Conservation (phyloP, 2,888 invertebrate genomes). For the Lepeophtheirus nordmannii region DNA sequence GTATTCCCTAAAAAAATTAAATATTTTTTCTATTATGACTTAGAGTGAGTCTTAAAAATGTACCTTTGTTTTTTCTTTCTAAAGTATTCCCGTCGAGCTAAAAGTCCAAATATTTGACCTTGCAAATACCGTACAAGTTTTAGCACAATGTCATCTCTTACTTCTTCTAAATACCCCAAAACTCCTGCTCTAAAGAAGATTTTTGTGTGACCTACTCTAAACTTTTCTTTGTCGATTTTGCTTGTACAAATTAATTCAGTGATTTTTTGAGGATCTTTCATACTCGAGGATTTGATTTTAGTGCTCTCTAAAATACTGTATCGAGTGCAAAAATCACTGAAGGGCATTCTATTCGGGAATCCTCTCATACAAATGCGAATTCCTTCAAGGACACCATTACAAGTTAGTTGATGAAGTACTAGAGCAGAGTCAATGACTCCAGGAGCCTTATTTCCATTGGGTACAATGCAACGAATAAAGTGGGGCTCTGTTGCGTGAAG, state of each 20-base stretch:
- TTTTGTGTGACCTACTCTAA: slow-evolving; percentile 11
- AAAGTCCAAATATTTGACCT: slow-evolving; percentile 78
- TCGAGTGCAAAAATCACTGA: slow-evolving; percentile 31
- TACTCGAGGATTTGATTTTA: background rate
- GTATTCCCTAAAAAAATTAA: slow-evolving; percentile 30
- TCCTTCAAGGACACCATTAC: slow-evolving; percentile 23
- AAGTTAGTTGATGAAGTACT: slow-evolving; percentile 22
- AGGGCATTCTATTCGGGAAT: slow-evolving; percentile 24
- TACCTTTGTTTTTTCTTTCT: slow-evolving; percentile 1
- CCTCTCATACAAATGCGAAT: slow-evolving; percentile 27
- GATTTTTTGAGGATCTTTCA: slow-evolving; percentile 3
- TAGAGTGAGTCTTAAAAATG: background rate
- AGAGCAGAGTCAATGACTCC: slow-evolving; percentile 30
- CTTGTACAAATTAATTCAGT: slow-evolving; percentile 12
- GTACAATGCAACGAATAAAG: slow-evolving; percentile 44
- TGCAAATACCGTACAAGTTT: slow-evolving; percentile 97
- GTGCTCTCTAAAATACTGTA: slow-evolving; percentile 3
- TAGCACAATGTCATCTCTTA: slow-evolving; percentile 95
- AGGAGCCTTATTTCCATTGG: slow-evolving; percentile 37
- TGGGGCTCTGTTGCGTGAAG: slow-evolving; percentile 40
- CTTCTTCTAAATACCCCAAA: slow-evolving; percentile 98
- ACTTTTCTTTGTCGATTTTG: slow-evolving; percentile 4
- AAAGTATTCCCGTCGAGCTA: slow-evolving; percentile 8
- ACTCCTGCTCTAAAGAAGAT: slow-evolving; percentile 71
- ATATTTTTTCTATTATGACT: background rate